These are phyloP conservation scores for Rostratula benghalensis DNA, from an alignment of 2,113 vertebrate species.

Conservation along the genomic window DNA sequence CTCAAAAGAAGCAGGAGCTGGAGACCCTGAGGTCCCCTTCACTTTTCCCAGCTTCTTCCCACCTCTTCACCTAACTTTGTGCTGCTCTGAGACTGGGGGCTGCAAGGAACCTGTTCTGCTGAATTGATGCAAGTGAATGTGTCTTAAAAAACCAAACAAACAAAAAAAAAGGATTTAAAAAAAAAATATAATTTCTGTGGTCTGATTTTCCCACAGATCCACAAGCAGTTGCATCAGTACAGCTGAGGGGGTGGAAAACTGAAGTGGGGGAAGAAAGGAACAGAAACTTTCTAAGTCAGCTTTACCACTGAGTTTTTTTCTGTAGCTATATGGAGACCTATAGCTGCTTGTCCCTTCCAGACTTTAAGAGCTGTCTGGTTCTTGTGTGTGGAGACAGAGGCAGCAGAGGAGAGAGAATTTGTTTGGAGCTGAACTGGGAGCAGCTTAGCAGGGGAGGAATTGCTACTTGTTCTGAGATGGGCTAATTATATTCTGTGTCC, in stretches of 20 bases:
- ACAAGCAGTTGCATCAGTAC: slow-evolving; percentile 47
- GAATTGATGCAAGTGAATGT: not conserved
- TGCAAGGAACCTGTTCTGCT: not conserved
- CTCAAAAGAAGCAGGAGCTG: not conserved
- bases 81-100: not conserved
- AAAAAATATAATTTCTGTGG: not conserved
- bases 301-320: not conserved
- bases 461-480: not conserved
- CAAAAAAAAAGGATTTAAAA: not conserved
- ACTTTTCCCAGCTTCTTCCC: not conserved
- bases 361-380: not conserved
- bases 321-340: not conserved
- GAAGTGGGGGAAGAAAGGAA: slow-evolving; percentile 60
- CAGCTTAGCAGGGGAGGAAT: slow-evolving; percentile 39
- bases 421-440: slow-evolving; percentile 10
- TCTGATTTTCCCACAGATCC: slow-evolving; percentile 59
- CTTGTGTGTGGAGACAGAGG: not conserved
- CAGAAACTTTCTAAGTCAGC: slow-evolving; percentile 30
- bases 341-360: not conserved
- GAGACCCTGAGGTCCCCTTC: not conserved
- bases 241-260: slow-evolving; percentile 56
- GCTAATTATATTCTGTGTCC: slow-evolving; percentile 48
- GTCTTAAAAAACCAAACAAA: not conserved
- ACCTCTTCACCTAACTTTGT: not conserved
- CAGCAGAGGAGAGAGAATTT: slow-evolving; percentile 17